Conservation (phyloP, 2,113 vertebrate species). For the Eulemur rufifrons region DNA sequence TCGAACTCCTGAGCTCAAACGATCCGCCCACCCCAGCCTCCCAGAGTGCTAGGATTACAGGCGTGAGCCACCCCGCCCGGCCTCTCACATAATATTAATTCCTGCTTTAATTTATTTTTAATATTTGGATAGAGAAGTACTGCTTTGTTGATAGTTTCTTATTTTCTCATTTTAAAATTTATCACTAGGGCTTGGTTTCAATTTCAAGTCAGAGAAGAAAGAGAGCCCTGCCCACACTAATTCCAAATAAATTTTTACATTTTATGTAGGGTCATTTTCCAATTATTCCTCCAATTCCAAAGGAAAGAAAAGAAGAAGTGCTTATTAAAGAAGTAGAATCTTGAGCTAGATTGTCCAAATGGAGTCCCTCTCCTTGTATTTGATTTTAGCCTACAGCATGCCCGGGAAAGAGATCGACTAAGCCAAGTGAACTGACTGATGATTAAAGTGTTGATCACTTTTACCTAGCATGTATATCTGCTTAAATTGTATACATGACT, state of each 20-base stretch:
- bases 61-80: too few relatives aligned
- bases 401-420: background rate
- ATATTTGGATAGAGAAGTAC: background rate
- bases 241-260: background rate
- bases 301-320: background rate
- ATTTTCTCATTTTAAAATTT: background rate
- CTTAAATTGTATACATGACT: background rate
- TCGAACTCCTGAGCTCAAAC: too few relatives aligned
- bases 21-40: too few relatives aligned
- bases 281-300: background rate
- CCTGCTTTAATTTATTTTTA: background rate
- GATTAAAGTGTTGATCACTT: background rate
- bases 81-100: background rate
- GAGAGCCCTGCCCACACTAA: background rate
- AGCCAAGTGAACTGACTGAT: background rate
- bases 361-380: background rate
- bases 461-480: background rate
- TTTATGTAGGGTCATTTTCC: background rate
- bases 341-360: background rate
- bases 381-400: background rate
- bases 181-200: background rate
- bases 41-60: too few relatives aligned
- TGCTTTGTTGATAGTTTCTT: background rate
- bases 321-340: background rate
- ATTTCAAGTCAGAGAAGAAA: background rate